Base-by-base conservation (phyloP, 2,888 invertebrate genomes). In the Chrysomela aeneicollis region DNA sequence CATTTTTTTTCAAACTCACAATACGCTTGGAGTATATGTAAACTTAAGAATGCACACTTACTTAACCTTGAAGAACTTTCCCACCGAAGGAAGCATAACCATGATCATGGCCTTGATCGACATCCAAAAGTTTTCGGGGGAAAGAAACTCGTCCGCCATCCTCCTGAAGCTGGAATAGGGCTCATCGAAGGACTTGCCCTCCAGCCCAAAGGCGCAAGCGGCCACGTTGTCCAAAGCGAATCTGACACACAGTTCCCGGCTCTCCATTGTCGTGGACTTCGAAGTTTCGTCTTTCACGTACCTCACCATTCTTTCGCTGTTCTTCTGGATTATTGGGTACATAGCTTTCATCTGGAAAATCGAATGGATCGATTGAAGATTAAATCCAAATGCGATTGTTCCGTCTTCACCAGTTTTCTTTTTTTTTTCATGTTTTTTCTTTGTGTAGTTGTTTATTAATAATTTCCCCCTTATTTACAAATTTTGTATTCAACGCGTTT, bases 311-410 rank as follows among this genome's bases (percentile, higher is more conserved):
- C 79, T 78, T 6, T 79, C 69, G 10, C 83, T 80, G 5, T 85
- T 84, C 18, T 83, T 79, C 15, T 78, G 75, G 6, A 87, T 82
- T 3, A 86, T 77, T 0, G 84, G 81, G 64, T 85, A 85, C 71
- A 86, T 84, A 0, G 83, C 77, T 70, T 86, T 87, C 26, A 84
- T 81, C 80, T 80, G 46, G 54, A 75, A 76, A 61, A 42, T 42
- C 26, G 6, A 6, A 26, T 5, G 4, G 26, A 26, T 6, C 6
- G n/a, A n/a, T n/a, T n/a, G n/a, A n/a, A n/a, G n/a, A n/a, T n/a
- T n/a, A n/a, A n/a, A n/a, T n/a, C n/a, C n/a, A n/a, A n/a, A n/a
- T n/a, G n/a, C n/a, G n/a, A n/a, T n/a, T n/a, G n/a, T n/a, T n/a
- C n/a, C n/a, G n/a, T n/a, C n/a, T n/a, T n/a, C n/a, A n/a, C n/a